Evolutionary conservation across 2,797 vertebrate species (phyloP).

Genomic region (Tokudaia tokunoshimensis): DNA sequence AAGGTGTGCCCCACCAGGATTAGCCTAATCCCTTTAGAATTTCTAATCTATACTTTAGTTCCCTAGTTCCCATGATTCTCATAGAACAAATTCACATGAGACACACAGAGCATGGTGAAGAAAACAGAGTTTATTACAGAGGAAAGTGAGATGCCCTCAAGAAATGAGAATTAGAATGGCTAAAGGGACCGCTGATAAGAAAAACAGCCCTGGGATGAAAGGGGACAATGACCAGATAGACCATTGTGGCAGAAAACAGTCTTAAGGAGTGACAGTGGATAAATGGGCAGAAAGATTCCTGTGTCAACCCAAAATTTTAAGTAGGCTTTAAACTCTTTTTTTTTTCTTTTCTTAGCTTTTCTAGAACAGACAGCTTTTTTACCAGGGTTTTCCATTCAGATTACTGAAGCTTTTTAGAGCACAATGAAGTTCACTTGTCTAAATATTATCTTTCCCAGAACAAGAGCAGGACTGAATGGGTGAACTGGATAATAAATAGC

Average conservation of each 20-base stretch:
- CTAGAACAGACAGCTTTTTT: background rate
- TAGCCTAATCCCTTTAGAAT: background rate
- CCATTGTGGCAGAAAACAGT: background rate
- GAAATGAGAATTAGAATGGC: background rate
- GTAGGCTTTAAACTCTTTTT: background rate
- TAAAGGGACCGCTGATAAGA: background rate
- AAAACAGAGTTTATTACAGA: background rate
- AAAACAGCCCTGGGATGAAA: background rate
- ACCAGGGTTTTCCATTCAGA: background rate
- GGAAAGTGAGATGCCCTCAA: background rate
- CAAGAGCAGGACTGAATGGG: conserved; percentile 3
- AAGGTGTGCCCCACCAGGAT: background rate
- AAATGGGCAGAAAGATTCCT: background rate
- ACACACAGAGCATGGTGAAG: background rate
- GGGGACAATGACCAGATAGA: background rate
- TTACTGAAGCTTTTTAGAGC: conserved; percentile 32
- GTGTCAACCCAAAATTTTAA: background rate
- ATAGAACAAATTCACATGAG: background rate
- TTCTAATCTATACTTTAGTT: background rate
- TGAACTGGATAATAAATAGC: background rate
- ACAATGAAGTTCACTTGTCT: background rate
- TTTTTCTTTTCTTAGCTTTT: background rate
- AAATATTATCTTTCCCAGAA: background rate
- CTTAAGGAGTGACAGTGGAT: background rate
- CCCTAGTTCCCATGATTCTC: background rate